These are phyloP conservation scores for Mythimna ferrago DNA, from an alignment of 2,888 invertebrate species.

Conservation along the genomic window DNA sequence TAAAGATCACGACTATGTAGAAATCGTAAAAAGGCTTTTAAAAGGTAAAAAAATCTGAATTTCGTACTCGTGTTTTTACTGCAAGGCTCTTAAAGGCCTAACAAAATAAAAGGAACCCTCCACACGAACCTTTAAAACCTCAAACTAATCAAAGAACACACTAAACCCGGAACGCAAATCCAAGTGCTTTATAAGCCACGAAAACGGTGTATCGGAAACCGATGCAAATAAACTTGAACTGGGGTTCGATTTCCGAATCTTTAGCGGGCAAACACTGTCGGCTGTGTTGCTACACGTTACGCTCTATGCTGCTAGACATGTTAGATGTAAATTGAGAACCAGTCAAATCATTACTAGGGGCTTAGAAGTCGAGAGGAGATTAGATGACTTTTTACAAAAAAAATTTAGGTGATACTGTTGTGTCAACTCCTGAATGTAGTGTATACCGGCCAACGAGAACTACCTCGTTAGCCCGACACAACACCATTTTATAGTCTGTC, in stretches of 20 bases:
- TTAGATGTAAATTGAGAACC: conserved; percentile 69
- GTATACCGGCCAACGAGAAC: no score
- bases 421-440: no score
- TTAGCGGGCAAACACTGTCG: conserved; percentile 63
- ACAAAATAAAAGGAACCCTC: background rate
- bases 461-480: no score
- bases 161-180: conserved; percentile 53
- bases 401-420: no score
- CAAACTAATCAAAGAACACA: conserved; percentile 53
- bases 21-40: no score
- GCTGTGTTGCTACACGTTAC: conserved; percentile 58
- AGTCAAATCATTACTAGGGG: conserved; percentile 44
- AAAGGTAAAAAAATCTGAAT: no score
- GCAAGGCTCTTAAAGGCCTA: background rate
- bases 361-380: conserved; percentile 26
- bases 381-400: no score
- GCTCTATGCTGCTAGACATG: conserved; percentile 61
- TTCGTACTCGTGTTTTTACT: background rate
- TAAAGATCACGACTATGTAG: no score
- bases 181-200: conserved; percentile 57
- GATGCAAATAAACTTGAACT: conserved; percentile 67
- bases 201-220: conserved; percentile 63
- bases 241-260: conserved; percentile 62
- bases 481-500: no score
- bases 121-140: background rate